phyloP scores from a whole-genome alignment of 2,113 vertebrate genomes.

The Ameiurus melas region DNA sequence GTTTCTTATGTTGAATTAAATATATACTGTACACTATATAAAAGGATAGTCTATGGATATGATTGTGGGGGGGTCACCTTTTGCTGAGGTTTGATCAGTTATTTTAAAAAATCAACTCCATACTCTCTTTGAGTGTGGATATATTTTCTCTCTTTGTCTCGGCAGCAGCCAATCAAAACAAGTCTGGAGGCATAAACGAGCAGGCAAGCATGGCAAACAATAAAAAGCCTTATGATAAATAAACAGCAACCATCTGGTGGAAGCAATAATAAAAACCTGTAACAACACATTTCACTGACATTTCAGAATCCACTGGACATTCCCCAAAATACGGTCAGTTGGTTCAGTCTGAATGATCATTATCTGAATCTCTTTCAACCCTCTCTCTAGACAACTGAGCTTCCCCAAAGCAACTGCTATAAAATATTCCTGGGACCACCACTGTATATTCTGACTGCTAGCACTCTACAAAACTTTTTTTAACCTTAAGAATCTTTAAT shows the following conservation, averaged over 20 bases:
- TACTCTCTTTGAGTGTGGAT: background rate
- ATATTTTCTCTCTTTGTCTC: background rate
- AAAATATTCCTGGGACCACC: background rate
- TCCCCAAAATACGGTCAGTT: background rate
- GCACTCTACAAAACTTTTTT: background rate
- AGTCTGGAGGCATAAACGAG: background rate
- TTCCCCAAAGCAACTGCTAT: background rate
- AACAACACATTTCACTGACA: background rate
- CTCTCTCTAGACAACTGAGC: background rate
- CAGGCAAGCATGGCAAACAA: background rate
- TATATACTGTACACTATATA: background rate
- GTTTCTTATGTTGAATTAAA: background rate
- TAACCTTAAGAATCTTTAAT: background rate
- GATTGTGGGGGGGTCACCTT: background rate
- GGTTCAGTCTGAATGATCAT: background rate
- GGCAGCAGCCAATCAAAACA: background rate
- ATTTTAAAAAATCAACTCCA: background rate
- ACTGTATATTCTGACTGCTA: background rate
- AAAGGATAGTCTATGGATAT: background rate
- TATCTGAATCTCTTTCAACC: background rate
- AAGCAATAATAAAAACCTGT: background rate
- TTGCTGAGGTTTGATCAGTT: background rate
- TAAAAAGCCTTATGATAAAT: background rate
- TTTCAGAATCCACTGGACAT: background rate
- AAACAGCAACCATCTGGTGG: background rate